phyloP scores from a whole-genome alignment of 2,888 invertebrate genomes.

The Andricus quercusramuli region DNA sequence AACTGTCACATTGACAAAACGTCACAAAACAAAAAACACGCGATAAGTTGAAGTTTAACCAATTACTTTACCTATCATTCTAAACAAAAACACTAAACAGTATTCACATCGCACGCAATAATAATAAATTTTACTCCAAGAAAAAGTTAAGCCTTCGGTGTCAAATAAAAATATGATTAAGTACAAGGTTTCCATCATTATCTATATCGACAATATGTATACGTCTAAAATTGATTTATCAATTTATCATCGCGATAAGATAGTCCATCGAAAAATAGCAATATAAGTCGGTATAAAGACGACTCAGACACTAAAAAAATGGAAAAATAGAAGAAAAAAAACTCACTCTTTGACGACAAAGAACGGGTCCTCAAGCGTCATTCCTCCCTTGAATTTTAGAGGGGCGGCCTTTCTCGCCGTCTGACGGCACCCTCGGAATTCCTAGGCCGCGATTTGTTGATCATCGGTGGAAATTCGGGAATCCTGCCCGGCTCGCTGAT shows the following conservation, averaged over 20 bases:
- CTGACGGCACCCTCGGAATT: conserved; percentile 71
- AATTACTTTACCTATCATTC: too few relatives aligned
- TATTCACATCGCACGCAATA: not conserved
- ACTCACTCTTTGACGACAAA: conserved; percentile 99
- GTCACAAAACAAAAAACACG: too few relatives aligned
- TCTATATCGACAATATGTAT: not conserved
- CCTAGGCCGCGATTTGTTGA: conserved; percentile 63
- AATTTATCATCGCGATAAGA: not conserved
- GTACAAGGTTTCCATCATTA: not conserved
- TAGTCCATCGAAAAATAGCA: not conserved
- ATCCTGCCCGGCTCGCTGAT: conserved; percentile 42
- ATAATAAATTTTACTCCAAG: not conserved
- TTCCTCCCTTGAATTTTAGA: conserved; percentile 84
- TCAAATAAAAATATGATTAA: not conserved
- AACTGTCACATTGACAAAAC: too few relatives aligned
- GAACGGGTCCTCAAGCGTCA: conserved; percentile 99
- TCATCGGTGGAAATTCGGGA: conserved; percentile 69
- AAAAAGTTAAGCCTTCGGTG: not conserved
- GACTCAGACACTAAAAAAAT: not conserved
- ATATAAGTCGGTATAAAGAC: not conserved
- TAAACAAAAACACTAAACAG: too few relatives aligned
- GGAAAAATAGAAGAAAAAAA: conserved; percentile 10
- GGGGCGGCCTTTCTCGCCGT: conserved; percentile 74
- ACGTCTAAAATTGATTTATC: not conserved
- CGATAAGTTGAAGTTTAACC: too few relatives aligned